phyloP scores from a whole-genome alignment of 2,888 invertebrate species.

The Eristalis tenax region DNA sequence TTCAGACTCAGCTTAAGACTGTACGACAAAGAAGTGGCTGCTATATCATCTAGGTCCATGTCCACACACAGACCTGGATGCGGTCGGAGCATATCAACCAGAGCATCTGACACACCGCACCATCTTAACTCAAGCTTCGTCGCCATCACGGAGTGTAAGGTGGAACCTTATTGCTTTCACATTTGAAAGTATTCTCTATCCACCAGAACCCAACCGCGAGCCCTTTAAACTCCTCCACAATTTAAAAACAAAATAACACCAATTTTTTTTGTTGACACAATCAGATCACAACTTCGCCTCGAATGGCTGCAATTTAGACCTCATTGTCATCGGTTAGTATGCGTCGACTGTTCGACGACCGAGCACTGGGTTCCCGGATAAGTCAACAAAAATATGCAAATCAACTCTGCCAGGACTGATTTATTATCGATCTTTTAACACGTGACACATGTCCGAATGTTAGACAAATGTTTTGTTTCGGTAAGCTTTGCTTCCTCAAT shows the following conservation, averaged over 20 bases:
- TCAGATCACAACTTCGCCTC: background rate
- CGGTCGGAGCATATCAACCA: too few relatives aligned
- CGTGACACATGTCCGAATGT: background rate
- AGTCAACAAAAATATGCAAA: slow-evolving; percentile 1
- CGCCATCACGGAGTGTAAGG: too few relatives aligned
- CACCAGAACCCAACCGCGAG: too few relatives aligned
- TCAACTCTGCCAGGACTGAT: background rate
- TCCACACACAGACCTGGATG: too few relatives aligned
- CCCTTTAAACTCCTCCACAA: background rate
- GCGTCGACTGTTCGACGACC: background rate
- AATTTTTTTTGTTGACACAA: background rate
- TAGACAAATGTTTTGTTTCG: background rate
- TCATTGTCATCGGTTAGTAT: background rate
- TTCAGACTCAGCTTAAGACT: too few relatives aligned
- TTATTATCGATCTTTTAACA: background rate
- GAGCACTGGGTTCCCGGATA: background rate
- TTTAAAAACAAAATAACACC: background rate
- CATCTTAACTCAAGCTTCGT: too few relatives aligned
- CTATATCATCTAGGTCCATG: too few relatives aligned
- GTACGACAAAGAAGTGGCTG: too few relatives aligned
- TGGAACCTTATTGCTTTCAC: too few relatives aligned
- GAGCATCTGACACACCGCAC: too few relatives aligned
- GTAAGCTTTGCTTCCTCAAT: too few relatives aligned
- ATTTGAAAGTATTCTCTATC: too few relatives aligned
- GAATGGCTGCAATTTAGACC: background rate